phyloP scores from a whole-genome alignment of 2,888 invertebrate genomes.

The Lasioglossum figueresi region DNA sequence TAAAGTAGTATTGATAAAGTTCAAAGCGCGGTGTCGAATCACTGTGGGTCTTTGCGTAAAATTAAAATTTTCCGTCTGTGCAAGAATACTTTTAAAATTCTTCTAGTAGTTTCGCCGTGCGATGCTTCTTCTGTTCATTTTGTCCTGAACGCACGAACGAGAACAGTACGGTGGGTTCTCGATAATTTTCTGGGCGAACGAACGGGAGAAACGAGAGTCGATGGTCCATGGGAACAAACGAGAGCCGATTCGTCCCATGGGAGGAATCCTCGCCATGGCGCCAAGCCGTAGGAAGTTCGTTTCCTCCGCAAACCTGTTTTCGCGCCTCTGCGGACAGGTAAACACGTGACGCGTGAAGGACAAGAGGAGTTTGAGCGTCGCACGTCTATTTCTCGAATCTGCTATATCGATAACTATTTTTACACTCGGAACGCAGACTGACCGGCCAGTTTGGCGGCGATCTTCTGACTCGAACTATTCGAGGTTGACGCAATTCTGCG shows the following conservation, averaged over 20 bases:
- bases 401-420: slow-evolving; percentile 43
- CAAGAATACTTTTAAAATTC: background rate
- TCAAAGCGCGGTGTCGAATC: background rate
- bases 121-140: background rate
- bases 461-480: slow-evolving; percentile 40
- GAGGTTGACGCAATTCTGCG: background rate
- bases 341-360: slow-evolving; percentile 22
- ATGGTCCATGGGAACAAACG: slow-evolving; percentile 10
- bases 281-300: slow-evolving; percentile 19
- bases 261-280: slow-evolving; percentile 7
- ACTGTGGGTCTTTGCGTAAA: background rate
- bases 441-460: slow-evolving; percentile 42
- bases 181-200: background rate
- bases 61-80: too few relatives aligned
- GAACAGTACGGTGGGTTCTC: background rate
- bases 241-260: slow-evolving; percentile 28
- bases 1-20: background rate
- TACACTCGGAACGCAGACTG: slow-evolving; percentile 34
- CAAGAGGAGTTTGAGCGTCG: slow-evolving; percentile 20
- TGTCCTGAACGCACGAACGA: background rate
- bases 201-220: background rate
- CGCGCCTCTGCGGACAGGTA: slow-evolving; percentile 6
- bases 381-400: slow-evolving; percentile 8
- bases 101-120: background rate
- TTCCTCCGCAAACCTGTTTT: slow-evolving; percentile 44